phyloP scores from a whole-genome alignment of 2,888 invertebrate genomes.

The Gymnocheta viridis region DNA sequence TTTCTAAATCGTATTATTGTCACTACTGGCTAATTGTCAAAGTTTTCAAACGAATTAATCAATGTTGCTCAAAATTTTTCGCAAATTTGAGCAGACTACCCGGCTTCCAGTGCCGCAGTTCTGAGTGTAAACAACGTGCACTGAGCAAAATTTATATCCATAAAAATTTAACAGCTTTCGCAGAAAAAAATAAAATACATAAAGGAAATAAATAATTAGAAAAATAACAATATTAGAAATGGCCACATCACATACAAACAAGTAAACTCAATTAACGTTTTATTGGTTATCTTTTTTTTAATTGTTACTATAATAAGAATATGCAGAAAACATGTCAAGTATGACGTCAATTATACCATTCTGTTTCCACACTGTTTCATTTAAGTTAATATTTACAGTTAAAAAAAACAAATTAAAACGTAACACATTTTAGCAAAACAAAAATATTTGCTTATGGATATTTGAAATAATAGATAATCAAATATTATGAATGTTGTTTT shows the following conservation, averaged over 20 bases:
- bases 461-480: no score
- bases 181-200: no score
- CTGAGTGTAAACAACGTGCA: neutral
- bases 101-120: no score
- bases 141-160: neutral
- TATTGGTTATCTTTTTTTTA: slow-evolving; percentile 1
- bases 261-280: slow-evolving; percentile 58
- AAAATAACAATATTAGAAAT: neutral
- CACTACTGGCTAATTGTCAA: no score
- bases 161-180: neutral
- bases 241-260: neutral
- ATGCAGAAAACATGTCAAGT: slow-evolving; percentile 39
- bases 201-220: neutral
- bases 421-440: neutral
- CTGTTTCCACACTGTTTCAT: neutral
- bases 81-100: no score
- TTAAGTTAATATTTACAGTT: slow-evolving; percentile 13
- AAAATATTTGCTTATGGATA: neutral
- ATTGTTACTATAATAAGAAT: slow-evolving; percentile 54
- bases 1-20: no score
- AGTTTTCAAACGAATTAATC: no score
- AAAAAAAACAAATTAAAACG: neutral
- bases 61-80: no score
- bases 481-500: no score
- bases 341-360: slow-evolving; percentile 46